Evolutionary conservation across 2,797 vertebrate species (phyloP), one percentile per base, ranked within the genome.

Genomic region (Syncerus caffer): DNA sequence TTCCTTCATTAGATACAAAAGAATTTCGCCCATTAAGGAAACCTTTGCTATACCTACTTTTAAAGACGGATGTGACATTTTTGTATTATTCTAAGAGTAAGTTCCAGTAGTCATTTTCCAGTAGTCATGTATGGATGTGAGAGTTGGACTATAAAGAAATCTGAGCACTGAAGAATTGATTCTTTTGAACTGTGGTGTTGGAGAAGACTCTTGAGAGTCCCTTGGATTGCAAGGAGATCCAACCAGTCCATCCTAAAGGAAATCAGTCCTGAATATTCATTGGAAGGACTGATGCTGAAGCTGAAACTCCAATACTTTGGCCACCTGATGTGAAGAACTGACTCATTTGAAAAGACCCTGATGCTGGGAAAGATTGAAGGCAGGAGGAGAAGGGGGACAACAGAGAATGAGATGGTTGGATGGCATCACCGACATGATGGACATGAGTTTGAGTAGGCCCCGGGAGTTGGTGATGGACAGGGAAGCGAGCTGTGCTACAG

Each of bases 251-350:
- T 38, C 4, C n/a, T 38, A 12, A 38, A 71, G 4, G 64, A 71
- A 1, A 71, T 71, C 19, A 38, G n/a, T 38, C 1, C n/a, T 21
- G 64, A 11, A 12, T 38, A 11, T 71, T 71, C 19, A 21, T 21
- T 23, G 19, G 64, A 38, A 71, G n/a, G n/a, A 38, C n/a, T 71
- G n/a, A 38, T 38, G 64, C 16, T 67, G n/a, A 71, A 71, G 10
- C 64, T 71, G n/a, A 67, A 67, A 21, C 10, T 67, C 10, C 10
- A 67, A 12, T 67, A 67, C 17, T 38, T 11, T 0, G 0, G n/a
- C 64, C 17, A 21, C 10, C n/a, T 38, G n/a, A 38, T 71, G n/a
- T 3, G 64, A 71, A 38, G 64, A 6, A 12, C 2, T 71, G 64
- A 71, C 10, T 71, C 64, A 71, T 38, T 6, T 12, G 64, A 71